Conservation (phyloP, 2,113 vertebrate species). For the Macquaria australasica region DNA sequence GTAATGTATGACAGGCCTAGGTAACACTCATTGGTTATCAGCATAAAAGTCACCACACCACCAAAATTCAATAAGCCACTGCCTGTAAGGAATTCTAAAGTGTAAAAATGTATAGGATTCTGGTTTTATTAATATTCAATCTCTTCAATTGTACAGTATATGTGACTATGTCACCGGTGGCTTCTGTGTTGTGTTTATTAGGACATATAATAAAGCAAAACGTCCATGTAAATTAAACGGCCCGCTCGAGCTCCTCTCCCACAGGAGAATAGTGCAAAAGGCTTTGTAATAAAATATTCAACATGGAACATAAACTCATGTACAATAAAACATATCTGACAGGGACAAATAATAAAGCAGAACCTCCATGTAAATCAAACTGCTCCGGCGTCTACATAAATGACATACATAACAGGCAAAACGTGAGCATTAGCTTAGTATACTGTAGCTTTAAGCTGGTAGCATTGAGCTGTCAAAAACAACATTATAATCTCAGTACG, state of each 20-base stretch:
- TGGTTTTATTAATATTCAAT: background rate
- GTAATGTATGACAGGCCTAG: too few relatives aligned
- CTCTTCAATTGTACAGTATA: background rate
- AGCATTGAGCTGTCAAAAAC: too few relatives aligned
- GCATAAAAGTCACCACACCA: background rate
- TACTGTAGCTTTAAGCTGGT: background rate
- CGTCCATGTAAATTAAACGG: background rate
- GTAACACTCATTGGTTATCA: background rate
- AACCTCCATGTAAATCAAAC: background rate
- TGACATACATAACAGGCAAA: background rate
- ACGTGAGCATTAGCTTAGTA: background rate
- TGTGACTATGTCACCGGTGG: background rate
- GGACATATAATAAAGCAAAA: conserved; percentile 11
- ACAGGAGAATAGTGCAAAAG: background rate
- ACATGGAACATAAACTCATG: background rate
- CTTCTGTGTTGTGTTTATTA: background rate
- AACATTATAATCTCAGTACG: too few relatives aligned
- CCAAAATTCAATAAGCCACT: background rate
- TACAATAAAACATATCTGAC: background rate
- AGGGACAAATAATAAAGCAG: background rate
- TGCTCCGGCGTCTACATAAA: background rate
- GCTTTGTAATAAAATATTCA: conserved; percentile 14
- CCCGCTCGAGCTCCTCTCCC: background rate
- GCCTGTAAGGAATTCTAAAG: background rate
- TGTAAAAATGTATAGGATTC: background rate